Percentiles rank a stretch among this genome's conserved stretches.
Conservation (phyloP, 2,888 invertebrate species). For the Pilophorus perplexus region DNA sequence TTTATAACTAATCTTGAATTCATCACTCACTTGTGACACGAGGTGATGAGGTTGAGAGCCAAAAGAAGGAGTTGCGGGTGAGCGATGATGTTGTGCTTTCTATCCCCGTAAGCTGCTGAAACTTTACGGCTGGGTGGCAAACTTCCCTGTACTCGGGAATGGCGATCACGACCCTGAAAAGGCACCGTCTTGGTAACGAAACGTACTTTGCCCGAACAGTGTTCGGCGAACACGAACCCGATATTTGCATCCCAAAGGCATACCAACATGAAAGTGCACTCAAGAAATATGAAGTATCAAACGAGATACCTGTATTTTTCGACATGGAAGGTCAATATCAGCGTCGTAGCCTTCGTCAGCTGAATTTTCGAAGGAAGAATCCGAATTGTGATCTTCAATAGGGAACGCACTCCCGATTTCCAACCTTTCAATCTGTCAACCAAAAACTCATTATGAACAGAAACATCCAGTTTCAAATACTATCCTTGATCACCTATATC, state of each 20-base stretch:
- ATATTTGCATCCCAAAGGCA: neutral
- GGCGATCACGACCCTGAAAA: constrained; percentile 37
- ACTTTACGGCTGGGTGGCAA: constrained; percentile 49
- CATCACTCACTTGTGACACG: constrained; percentile 38
- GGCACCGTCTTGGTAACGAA: neutral
- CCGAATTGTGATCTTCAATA: constrained; percentile 51
- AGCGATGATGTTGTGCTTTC: constrained; percentile 54
- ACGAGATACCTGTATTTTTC: constrained; percentile 41
- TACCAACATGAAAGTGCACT: too few species aligned
- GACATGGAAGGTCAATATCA: constrained; percentile 58
- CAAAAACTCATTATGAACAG: constrained; percentile 16
- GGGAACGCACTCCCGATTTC: constrained; percentile 49
- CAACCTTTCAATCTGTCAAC: constrained; percentile 55
- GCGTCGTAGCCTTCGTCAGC: constrained; percentile 67
- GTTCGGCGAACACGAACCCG: too few species aligned
- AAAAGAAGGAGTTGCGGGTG: constrained; percentile 62
- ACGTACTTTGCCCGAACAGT: too few species aligned
- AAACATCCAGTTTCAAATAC: neutral
- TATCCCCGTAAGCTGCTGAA: constrained; percentile 47
- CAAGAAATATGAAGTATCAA: neutral
- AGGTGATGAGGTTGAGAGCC: constrained; percentile 55
- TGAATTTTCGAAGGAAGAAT: constrained; percentile 45
- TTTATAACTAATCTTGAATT: too few species aligned
- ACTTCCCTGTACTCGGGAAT: constrained; percentile 44
- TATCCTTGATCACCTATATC: too few species aligned